Percentiles rank a stretch among this genome's conserved stretches.
Conservation (phyloP, 2,797 vertebrate species). For the Potorous gilbertii region DNA sequence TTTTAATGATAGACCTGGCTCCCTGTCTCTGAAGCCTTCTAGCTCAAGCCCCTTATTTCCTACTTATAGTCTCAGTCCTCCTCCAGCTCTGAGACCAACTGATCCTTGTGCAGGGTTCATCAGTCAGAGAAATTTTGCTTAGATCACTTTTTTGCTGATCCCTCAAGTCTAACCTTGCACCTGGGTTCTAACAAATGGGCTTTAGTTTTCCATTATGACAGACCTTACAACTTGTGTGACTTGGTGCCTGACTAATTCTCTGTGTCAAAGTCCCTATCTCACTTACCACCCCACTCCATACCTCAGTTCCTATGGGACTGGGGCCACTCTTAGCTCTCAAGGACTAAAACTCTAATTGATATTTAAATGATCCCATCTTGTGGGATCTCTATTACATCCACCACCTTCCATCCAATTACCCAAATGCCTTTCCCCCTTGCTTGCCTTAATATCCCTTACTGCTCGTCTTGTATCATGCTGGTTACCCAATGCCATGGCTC, state of each 20-base stretch:
- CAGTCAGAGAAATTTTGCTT: background rate
- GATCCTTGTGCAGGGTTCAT: background rate
- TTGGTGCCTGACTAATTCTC: background rate
- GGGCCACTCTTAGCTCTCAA: background rate
- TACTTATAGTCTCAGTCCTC: background rate
- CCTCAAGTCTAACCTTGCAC: background rate
- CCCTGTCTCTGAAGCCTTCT: background rate
- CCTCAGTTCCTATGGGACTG: background rate
- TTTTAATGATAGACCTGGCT: background rate
- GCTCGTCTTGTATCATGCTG: background rate
- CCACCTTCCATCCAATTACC: background rate
- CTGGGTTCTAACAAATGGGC: background rate
- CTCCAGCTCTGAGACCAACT: background rate
- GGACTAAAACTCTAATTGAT: background rate
- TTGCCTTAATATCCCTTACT: background rate
- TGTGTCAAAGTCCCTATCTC: background rate
- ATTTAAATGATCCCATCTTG: background rate
- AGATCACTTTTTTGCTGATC: background rate
- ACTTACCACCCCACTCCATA: background rate
- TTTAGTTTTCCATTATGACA: background rate
- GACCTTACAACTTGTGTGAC: background rate
- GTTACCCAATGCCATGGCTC: background rate
- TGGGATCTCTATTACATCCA: background rate
- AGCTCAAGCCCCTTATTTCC: background rate
- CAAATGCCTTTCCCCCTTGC: background rate